phyloP scores from a whole-genome alignment of 2,113 vertebrate genomes.

The Serinus canaria region DNA sequence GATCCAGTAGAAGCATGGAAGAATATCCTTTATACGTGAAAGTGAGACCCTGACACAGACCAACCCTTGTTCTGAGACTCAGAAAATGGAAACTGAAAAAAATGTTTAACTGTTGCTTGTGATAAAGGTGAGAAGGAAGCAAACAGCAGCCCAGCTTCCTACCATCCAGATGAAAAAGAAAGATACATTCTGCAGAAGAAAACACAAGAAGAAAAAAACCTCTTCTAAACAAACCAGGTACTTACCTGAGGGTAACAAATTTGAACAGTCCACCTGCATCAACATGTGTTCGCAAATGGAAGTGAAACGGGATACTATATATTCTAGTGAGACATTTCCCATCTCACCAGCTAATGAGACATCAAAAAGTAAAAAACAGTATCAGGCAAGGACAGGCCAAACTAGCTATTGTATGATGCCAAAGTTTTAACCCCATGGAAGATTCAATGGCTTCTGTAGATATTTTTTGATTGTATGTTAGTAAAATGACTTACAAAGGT shows the following conservation, averaged over 20 bases:
- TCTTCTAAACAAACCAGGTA: neutral
- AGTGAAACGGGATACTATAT: neutral
- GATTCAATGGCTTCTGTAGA: neutral
- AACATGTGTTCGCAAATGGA: neutral
- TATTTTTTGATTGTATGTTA: rapidly evolving
- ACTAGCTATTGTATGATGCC: neutral
- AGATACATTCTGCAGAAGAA: neutral
- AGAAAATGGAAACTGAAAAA: neutral
- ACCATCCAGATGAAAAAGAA: neutral
- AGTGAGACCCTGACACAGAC: neutral
- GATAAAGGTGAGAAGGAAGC: neutral
- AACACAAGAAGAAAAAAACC: neutral
- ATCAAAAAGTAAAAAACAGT: neutral
- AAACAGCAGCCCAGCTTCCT: neutral
- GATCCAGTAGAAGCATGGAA: neutral
- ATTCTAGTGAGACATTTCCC: neutral
- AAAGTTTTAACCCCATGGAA: neutral
- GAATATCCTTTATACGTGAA: neutral
- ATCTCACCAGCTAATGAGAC: neutral
- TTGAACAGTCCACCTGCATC: neutral
- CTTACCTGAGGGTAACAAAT: neutral
- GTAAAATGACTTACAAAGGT: neutral
- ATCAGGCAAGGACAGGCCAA: neutral
- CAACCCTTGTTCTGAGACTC: neutral
- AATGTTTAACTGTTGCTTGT: neutral